These are phyloP conservation scores for Parasteatoda lunata DNA, from an alignment of 2,888 invertebrate species.

Conservation along the genomic window DNA sequence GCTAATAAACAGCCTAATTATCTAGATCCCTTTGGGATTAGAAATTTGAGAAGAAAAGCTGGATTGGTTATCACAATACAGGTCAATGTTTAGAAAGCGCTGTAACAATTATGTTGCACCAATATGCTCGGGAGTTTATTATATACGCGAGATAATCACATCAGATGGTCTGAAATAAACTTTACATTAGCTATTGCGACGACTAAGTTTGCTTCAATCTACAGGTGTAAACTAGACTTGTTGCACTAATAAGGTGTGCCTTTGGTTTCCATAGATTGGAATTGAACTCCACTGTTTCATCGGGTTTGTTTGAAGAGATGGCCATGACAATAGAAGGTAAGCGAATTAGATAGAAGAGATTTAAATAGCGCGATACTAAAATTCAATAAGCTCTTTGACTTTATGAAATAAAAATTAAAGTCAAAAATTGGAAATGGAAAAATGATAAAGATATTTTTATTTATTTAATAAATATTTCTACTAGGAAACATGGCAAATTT, in stretches of 20 bases:
- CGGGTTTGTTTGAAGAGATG: neutral
- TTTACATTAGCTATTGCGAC: constrained; percentile 45
- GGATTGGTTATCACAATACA: constrained; percentile 54
- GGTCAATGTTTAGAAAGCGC: constrained; percentile 61
- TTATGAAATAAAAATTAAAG: too few species aligned
- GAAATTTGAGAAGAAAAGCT: constrained; percentile 46
- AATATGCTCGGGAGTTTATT: constrained; percentile 59
- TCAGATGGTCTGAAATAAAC: constrained; percentile 65
- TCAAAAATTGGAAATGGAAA: too few species aligned
- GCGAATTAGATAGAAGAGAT: neutral
- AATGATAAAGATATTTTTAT: too few species aligned
- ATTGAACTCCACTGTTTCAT: neutral
- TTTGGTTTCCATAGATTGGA: constrained; percentile 2
- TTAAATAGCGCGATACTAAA: too few species aligned
- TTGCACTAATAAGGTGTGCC: constrained; percentile 49
- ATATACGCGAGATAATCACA: constrained; percentile 56
- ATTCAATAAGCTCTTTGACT: too few species aligned
- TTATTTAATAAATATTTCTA: too few species aligned
- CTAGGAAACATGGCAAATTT: too few species aligned
- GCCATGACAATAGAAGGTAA: neutral
- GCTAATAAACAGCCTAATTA: constrained; percentile 65
- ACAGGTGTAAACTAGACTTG: constrained; percentile 59
- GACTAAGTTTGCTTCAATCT: constrained; percentile 8
- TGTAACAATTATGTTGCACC: constrained; percentile 50
- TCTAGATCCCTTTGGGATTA: constrained; percentile 55